These are phyloP conservation scores for Rhorus exstirpatorius DNA, from an alignment of 2,888 invertebrate genomes.

Conservation along the genomic window DNA sequence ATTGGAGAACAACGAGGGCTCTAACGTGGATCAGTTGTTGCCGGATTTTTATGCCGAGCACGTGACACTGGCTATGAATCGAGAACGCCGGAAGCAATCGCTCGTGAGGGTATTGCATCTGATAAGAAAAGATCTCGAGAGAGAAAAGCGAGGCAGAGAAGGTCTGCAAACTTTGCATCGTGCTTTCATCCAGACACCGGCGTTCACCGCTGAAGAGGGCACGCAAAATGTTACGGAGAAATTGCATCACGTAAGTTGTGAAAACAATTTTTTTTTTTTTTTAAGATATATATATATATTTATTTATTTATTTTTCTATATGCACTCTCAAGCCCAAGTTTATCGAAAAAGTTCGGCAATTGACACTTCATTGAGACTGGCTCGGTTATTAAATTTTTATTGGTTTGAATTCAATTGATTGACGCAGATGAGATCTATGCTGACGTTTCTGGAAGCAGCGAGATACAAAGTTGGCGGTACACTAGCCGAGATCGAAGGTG, in stretches of 20 bases:
- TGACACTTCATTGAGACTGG: too few relatives aligned
- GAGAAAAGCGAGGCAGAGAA: slow-evolving; percentile 95
- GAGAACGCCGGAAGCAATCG: slow-evolving; percentile 94
- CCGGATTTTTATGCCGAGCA: slow-evolving; percentile 99
- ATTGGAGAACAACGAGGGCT: slow-evolving; percentile 90
- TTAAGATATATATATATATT: not conserved
- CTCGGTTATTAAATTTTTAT: not conserved
- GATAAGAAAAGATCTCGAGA: slow-evolving; percentile 95
- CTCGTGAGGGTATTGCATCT: slow-evolving; percentile 94
- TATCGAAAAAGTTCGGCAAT: too few relatives aligned
- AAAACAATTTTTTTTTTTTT: slow-evolving; percentile 35
- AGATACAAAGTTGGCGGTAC: slow-evolving; percentile 95
- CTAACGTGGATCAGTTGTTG: slow-evolving; percentile 92
- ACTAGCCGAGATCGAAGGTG: slow-evolving; percentile 93
- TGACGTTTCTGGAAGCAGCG: slow-evolving; percentile 96
- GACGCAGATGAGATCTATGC: slow-evolving; percentile 95
- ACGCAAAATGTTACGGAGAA: slow-evolving; percentile 97
- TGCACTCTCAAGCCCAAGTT: too few relatives aligned
- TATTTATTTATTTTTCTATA: not conserved
- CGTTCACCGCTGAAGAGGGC: slow-evolving; percentile 94
- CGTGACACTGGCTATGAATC: slow-evolving; percentile 96
- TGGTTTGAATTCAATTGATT: slow-evolving; percentile 10
- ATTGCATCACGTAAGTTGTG: slow-evolving; percentile 93
- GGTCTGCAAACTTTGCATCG: slow-evolving; percentile 96
- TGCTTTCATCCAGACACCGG: slow-evolving; percentile 94